Conservation (phyloP, 2,888 invertebrate species). For the Aphidius colemani region DNA sequence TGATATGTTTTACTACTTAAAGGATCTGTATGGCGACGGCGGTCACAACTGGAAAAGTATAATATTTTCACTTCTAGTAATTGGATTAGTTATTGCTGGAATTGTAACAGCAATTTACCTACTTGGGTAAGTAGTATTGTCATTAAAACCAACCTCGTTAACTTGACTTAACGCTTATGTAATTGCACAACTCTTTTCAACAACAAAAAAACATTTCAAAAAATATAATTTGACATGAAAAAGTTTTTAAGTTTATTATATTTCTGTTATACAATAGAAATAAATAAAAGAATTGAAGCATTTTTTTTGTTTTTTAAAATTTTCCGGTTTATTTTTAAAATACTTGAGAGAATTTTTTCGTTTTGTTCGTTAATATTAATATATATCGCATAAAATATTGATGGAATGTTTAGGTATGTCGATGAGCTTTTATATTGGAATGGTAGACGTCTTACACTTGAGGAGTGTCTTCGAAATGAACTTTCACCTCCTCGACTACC, state of each 20-base stretch:
- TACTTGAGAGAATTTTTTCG: not conserved
- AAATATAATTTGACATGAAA: too few species aligned
- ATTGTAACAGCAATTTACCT: conserved; percentile 88
- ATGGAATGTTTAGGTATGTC: conserved; percentile 68
- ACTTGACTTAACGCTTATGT: too few species aligned
- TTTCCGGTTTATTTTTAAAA: not conserved
- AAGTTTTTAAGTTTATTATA: too few species aligned
- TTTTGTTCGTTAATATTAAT: not conserved
- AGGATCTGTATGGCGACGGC: conserved; percentile 80
- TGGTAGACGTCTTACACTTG: conserved; percentile 82
- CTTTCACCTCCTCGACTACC: conserved; percentile 74
- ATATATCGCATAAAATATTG: not conserved
- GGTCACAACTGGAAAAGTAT: conserved; percentile 91
- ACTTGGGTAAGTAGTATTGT: conserved; percentile 68
- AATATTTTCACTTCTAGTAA: conserved; percentile 83
- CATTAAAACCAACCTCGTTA: not conserved
- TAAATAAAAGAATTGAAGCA: too few species aligned
- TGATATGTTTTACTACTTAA: conserved; percentile 42
- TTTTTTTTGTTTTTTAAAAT: too few species aligned
- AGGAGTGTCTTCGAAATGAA: conserved; percentile 82
- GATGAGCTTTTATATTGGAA: conserved; percentile 90
- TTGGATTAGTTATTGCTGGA: conserved; percentile 84
- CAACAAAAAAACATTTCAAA: too few species aligned
- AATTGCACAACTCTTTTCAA: too few species aligned
- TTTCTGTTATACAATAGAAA: too few species aligned